These are phyloP conservation scores for Enteromius radiatus DNA, from an alignment of 2,797 vertebrate species.

Conservation along the genomic window DNA sequence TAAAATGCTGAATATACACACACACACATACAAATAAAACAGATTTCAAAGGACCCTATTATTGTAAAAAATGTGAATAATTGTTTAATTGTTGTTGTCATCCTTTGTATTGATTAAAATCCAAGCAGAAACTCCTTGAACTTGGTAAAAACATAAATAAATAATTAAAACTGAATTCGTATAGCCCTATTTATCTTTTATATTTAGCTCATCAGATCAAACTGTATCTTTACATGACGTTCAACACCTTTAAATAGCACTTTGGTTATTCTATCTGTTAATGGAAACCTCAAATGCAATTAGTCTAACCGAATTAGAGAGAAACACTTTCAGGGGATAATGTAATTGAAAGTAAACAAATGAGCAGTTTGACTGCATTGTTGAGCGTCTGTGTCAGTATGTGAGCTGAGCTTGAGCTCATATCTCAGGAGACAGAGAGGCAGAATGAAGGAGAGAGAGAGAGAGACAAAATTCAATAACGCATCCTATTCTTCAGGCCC, in stretches of 20 bases:
- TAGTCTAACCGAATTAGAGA: background rate
- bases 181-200: background rate
- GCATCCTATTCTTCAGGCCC: constrained; percentile 1
- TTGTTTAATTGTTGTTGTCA: background rate
- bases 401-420: background rate
- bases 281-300: background rate
- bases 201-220: background rate
- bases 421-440: constrained; percentile 3
- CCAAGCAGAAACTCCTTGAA: background rate
- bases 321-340: background rate
- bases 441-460: background rate
- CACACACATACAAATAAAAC: no score
- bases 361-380: background rate
- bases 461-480: background rate
- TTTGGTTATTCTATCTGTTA: background rate
- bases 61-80: background rate
- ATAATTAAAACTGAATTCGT: background rate
- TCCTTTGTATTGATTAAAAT: background rate
- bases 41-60: background rate
- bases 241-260: background rate
- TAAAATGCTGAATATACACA: no score
- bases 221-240: background rate
- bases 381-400: background rate
- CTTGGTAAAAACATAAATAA: no score
- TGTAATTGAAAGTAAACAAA: constrained; percentile 7